Evolutionary conservation across 2,888 invertebrate species (phyloP).

Genomic region (Calameuta idolon): DNA sequence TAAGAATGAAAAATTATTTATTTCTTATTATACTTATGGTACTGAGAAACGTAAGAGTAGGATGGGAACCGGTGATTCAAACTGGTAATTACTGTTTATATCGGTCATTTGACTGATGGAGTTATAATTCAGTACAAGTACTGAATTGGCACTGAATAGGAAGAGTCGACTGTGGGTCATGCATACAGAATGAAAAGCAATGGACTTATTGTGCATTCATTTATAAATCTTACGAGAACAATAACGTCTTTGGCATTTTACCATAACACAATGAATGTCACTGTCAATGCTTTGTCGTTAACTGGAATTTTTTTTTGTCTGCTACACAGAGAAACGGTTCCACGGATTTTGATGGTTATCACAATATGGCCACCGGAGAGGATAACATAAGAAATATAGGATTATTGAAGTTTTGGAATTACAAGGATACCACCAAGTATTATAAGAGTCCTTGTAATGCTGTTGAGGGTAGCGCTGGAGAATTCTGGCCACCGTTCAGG

Average conservation of each 20-base stretch:
- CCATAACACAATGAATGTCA: background rate
- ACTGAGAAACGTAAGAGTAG: background rate
- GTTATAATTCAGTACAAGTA: slow-evolving; percentile 7
- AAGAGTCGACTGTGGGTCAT: slow-evolving; percentile 46
- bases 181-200: slow-evolving; percentile 51
- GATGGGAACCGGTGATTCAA: background rate
- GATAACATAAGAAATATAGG: slow-evolving; percentile 75
- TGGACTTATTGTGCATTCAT: slow-evolving; percentile 51
- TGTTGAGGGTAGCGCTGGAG: slow-evolving; percentile 82
- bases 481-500: slow-evolving; percentile 80
- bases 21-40: slow-evolving; percentile 6
- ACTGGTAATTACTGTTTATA: slow-evolving; percentile 1
- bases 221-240: slow-evolving; percentile 25
- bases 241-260: background rate
- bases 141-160: slow-evolving; percentile 55
- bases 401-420: slow-evolving; percentile 79
- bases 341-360: slow-evolving; percentile 77
- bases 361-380: slow-evolving; percentile 81
- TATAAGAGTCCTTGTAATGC: slow-evolving; percentile 71
- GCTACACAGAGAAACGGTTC: slow-evolving; percentile 80
- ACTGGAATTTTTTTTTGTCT: background rate
- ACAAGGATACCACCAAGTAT: slow-evolving; percentile 70
- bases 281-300: background rate
- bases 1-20: slow-evolving; percentile 49
- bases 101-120: background rate